Evolutionary conservation across 92 coral and sea anemone species (phyloP).

Genomic region (Pocillopora grandis): DNA sequence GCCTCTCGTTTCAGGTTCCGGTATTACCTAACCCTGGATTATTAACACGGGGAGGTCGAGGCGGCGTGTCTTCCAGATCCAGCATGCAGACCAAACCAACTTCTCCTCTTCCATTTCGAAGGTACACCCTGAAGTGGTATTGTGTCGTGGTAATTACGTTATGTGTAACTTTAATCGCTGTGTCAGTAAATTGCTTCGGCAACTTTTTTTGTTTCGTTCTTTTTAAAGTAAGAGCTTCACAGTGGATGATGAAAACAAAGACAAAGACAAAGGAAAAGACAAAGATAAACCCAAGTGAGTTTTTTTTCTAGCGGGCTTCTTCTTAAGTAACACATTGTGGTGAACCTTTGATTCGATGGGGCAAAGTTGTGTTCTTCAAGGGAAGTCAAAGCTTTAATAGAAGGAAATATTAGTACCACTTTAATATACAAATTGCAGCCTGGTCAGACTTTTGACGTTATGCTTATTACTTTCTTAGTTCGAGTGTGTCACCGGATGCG

Average conservation of each 20-base stretch:
- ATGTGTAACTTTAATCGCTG: background rate
- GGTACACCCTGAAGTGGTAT: conserved; percentile 26
- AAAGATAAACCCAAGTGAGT: conserved; percentile 30
- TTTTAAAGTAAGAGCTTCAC: conserved; percentile 36
- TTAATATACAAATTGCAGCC: background rate
- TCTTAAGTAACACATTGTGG: background rate
- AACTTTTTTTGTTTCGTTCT: background rate
- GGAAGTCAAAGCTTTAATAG: no score
- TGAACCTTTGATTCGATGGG: background rate
- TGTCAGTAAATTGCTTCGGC: background rate
- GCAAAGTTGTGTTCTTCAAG: background rate
- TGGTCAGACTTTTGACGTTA: background rate
- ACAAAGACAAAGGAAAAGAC: conserved; percentile 18
- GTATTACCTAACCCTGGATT: conserved; percentile 69
- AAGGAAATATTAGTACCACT: no score
- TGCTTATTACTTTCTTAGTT: conserved; percentile 4
- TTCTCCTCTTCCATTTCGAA: conserved; percentile 73
- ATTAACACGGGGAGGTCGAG: conserved; percentile 43
- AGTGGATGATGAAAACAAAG: conserved; percentile 39
- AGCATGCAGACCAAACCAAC: conserved; percentile 44
- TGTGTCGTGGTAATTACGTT: no score
- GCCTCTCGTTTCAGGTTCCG: conserved; percentile 33
- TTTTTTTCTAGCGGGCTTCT: background rate
- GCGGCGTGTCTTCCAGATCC: conserved; percentile 15
- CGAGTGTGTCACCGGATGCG: conserved; percentile 68